Base-by-base conservation (phyloP, 2,888 invertebrate species). In the Xanthorhoe spadicearia region DNA sequence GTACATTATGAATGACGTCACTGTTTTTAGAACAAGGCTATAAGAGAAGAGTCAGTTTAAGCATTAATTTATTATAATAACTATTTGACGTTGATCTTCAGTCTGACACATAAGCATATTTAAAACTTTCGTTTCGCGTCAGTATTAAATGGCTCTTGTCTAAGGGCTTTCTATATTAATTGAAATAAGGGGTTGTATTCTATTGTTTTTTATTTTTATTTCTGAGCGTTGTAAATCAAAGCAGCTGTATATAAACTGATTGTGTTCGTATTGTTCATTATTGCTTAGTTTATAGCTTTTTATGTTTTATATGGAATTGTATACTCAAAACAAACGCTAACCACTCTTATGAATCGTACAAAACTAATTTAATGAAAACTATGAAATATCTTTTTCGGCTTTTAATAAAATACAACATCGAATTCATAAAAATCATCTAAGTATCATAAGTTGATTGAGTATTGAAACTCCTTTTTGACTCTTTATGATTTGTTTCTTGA, bases 201-300 rank as follows among this genome's bases (percentile, higher is more conserved):
- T 49, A 49, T 61, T 54, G 19, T 66, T 56, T 50, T 56, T 53
- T 52, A 17, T 28, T 57, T 57, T 58, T 52, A 49, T 56, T 60
- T 49, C 28, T 2, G 28, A n/a, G 32, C 50, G 19, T 61, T 61
- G 71, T 59, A 58, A 60, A n/a, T 58, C 64, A 52, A 69, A 66
- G 77, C 73, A 77, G 76, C 76, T 81, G 76, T 79, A 76, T 65
- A 71, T 72, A 70, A 70, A 77, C 73, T 70, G 64, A 78, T 77
- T 83, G 81, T 83, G 78, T 82, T 83, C 76, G 71, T 73, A 69
- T 78, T 83, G 74, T 80, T 76, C 69, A 72, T 69, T 76, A 70
- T 73, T 78, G 68, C 70, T 66, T 70, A 70, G 71, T 66, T 71
- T 19, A 61, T 50, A 66, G 54, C 18, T 46, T 43, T 35, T 49